Conservation (phyloP, 2,888 invertebrate genomes). For the Lampropteryx suffumata region DNA sequence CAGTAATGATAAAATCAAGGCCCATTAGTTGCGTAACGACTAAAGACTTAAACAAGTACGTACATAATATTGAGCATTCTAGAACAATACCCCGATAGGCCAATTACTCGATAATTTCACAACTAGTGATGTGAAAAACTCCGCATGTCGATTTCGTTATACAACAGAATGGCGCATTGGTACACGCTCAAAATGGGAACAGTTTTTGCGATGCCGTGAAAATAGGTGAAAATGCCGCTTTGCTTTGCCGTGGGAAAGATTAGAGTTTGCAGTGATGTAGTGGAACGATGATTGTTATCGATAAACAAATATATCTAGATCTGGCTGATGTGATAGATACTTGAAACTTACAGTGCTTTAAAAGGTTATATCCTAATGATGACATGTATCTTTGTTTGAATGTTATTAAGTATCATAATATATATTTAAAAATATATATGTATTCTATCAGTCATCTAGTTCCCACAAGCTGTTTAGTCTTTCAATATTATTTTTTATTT, state of each 20-base stretch:
- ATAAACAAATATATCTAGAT: slow-evolving; percentile 20
- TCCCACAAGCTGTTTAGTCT: too few relatives aligned
- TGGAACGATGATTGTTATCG: slow-evolving; percentile 30
- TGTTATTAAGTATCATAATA: too few relatives aligned
- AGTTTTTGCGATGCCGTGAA: slow-evolving; percentile 67
- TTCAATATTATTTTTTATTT: too few relatives aligned
- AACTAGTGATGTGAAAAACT: slow-evolving; percentile 35
- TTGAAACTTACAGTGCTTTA: too few relatives aligned
- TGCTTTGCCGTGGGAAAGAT: slow-evolving; percentile 69
- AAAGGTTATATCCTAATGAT: too few relatives aligned
- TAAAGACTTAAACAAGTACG: neutral
- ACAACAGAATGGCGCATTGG: slow-evolving; percentile 37
- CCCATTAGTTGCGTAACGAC: too few relatives aligned
- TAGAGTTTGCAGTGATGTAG: slow-evolving; percentile 56
- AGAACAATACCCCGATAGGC: slow-evolving; percentile 29
- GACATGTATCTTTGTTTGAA: too few relatives aligned
- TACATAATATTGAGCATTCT: slow-evolving; percentile 4
- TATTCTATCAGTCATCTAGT: too few relatives aligned
- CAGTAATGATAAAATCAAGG: too few relatives aligned
- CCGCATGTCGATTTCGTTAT: slow-evolving; percentile 36
- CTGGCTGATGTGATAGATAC: too few relatives aligned
- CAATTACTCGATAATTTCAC: slow-evolving; percentile 32
- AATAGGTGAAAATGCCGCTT: slow-evolving; percentile 69
- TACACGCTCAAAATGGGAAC: slow-evolving; percentile 54
- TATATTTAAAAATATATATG: too few relatives aligned